Conservation (phyloP, 2,888 invertebrate genomes). For the Drosophila formosana region DNA sequence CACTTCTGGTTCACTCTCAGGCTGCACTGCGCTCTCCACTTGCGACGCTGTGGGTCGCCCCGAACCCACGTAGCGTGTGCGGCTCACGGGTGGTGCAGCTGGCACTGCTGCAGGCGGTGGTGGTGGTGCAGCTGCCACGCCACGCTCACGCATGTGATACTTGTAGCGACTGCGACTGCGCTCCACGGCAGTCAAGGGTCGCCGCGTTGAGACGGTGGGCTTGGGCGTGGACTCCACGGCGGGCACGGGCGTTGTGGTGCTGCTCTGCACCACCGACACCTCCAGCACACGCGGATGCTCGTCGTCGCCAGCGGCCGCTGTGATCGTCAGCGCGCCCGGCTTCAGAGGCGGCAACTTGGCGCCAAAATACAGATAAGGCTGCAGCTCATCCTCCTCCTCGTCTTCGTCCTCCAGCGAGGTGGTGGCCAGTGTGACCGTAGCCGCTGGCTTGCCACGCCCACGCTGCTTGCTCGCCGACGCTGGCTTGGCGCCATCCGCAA, state of each 20-base stretch:
- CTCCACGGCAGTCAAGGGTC: constrained; percentile 73
- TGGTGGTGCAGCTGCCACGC: constrained; percentile 27
- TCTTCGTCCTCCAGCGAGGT: constrained; percentile 57
- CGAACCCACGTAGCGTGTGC: constrained; percentile 68
- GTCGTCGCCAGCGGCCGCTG: constrained; percentile 84
- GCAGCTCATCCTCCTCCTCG: constrained; percentile 86
- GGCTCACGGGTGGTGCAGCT: constrained; percentile 47
- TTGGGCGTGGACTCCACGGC: constrained; percentile 43
- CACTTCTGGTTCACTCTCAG: constrained; percentile 15
- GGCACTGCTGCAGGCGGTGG: constrained; percentile 17
- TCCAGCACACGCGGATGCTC: constrained; percentile 87
- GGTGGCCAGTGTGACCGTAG: constrained; percentile 49
- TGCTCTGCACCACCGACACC: constrained; percentile 86
- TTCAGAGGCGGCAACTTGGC: constrained; percentile 87
- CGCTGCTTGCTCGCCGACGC: constrained; percentile 57
- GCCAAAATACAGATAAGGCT: constrained; percentile 90
- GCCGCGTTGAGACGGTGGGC: constrained; percentile 61
- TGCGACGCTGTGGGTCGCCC: constrained; percentile 64
- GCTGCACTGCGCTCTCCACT: constrained; percentile 33
- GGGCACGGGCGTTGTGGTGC: constrained; percentile 44
- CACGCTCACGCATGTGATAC: constrained; percentile 76
- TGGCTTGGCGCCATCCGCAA: constrained; percentile 72
- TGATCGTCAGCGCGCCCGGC: constrained; percentile 83
- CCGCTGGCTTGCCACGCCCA: constrained; percentile 65
- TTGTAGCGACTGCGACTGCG: constrained; percentile 79